A percentile compares a stretch with the other conserved stretches of the same genome.
These are phyloP conservation scores for Uria aalge DNA, from an alignment of 2,113 vertebrate species.

Conservation along the genomic window DNA sequence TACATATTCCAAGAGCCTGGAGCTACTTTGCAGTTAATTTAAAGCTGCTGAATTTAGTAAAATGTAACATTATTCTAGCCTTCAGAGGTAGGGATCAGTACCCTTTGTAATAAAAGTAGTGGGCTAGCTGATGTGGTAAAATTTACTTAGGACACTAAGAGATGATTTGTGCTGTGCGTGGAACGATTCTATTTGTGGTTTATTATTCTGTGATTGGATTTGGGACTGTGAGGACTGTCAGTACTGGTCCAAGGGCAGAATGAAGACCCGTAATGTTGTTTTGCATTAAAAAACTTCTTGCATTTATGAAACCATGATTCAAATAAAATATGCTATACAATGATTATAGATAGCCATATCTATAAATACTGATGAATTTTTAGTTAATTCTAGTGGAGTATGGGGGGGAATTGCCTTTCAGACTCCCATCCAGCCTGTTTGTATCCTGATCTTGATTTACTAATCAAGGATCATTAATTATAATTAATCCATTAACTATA, in stretches of 20 bases:
- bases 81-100: not conserved
- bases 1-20: accelerated
- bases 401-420: not conserved
- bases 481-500: not conserved
- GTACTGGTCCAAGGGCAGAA: not conserved
- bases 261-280: not conserved
- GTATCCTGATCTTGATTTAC: not conserved
- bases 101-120: not conserved
- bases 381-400: not conserved
- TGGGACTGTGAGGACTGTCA: not conserved
- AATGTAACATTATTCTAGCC: not conserved
- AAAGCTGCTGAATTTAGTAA: not conserved
- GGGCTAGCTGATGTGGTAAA: not conserved
- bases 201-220: not conserved
- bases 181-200: not conserved
- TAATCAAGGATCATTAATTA: not conserved
- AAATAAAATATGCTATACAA: not conserved
- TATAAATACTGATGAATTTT: not conserved
- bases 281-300: not conserved
- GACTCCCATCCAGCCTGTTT: not conserved
- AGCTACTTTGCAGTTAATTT: not conserved
- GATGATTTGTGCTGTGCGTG: not conserved
- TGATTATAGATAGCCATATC: not conserved
- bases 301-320: not conserved
- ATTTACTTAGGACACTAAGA: not conserved